Evolutionary conservation across 2,888 invertebrate species (phyloP).

Genomic region (Eristalis pertinax): DNA sequence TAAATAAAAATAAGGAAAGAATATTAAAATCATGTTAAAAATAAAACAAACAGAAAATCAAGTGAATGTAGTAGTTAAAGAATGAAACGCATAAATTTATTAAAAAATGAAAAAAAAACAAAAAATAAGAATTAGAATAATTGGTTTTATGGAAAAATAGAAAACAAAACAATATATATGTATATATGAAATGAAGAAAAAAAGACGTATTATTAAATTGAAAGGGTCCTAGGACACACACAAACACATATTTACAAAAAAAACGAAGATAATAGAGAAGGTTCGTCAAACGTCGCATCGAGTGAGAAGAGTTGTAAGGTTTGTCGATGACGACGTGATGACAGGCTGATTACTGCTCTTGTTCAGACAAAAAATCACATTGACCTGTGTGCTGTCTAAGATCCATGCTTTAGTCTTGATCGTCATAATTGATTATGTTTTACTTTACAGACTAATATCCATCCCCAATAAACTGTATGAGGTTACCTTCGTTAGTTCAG

Average conservation of each 20-base stretch:
- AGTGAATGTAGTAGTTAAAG: constrained; percentile 59
- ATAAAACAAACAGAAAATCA: constrained; percentile 67
- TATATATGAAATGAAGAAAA: constrained; percentile 55
- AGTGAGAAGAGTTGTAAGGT: constrained; percentile 12
- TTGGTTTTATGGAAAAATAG: constrained; percentile 58
- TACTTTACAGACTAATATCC: too few species aligned
- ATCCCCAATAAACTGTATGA: too few species aligned
- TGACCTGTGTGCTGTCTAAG: too few species aligned
- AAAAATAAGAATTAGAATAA: constrained; percentile 52
- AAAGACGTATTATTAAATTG: constrained; percentile 4
- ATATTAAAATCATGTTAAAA: constrained; percentile 73
- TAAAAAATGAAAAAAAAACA: not conserved
- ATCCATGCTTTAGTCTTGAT: too few species aligned
- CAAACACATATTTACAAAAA: constrained; percentile 28
- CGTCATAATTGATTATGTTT: too few species aligned
- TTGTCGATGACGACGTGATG: not conserved
- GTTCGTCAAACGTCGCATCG: constrained; percentile 10
- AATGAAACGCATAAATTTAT: constrained; percentile 50
- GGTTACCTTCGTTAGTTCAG: too few species aligned
- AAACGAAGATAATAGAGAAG: not conserved
- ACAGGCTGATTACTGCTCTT: not conserved
- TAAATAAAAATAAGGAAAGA: not conserved
- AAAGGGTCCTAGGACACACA: not conserved
- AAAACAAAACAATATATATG: constrained; percentile 46
- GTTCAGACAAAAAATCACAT: too few species aligned